phyloP scores from a whole-genome alignment of 2,888 invertebrate species.

The Mesopsocus fuscifrons region DNA sequence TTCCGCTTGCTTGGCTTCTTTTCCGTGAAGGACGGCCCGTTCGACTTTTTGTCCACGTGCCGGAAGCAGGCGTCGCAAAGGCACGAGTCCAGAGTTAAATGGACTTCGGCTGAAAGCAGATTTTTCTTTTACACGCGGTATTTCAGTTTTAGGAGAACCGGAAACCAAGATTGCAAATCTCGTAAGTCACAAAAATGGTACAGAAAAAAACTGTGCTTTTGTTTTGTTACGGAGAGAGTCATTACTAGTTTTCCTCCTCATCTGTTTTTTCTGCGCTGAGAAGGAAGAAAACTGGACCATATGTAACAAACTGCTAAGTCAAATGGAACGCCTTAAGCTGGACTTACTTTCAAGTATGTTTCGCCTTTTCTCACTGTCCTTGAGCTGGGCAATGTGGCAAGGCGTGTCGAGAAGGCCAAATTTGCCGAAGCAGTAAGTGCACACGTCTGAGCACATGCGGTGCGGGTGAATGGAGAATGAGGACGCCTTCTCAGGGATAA shows the following conservation, averaged over 20 bases:
- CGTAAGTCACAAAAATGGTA: too few species aligned
- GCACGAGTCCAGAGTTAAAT: conserved; percentile 65
- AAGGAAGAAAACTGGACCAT: too few species aligned
- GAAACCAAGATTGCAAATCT: too few species aligned
- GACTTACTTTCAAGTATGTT: conserved; percentile 55
- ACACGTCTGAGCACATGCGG: conserved; percentile 63
- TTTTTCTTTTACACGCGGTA: not conserved
- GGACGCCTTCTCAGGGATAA: conserved; percentile 74
- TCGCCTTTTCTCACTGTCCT: conserved; percentile 59
- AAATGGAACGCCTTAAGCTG: too few species aligned
- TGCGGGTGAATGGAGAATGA: conserved; percentile 75
- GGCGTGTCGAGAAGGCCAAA: conserved; percentile 74
- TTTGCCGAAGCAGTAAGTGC: conserved; percentile 72
- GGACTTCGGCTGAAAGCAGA: conserved; percentile 44
- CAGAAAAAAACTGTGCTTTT: too few species aligned
- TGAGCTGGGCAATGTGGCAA: conserved; percentile 72
- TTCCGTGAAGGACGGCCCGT: conserved; percentile 17
- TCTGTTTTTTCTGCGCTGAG: too few species aligned
- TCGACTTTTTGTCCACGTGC: conserved; percentile 64
- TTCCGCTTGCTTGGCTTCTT: conserved; percentile 9
- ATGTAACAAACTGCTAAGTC: too few species aligned
- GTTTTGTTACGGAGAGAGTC: too few species aligned
- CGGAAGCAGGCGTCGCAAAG: conserved; percentile 76
- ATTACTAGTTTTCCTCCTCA: not conserved
- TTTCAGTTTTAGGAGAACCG: too few species aligned